phyloP scores from a whole-genome alignment of 2,113 vertebrate genomes.

The Cacatua alba region DNA sequence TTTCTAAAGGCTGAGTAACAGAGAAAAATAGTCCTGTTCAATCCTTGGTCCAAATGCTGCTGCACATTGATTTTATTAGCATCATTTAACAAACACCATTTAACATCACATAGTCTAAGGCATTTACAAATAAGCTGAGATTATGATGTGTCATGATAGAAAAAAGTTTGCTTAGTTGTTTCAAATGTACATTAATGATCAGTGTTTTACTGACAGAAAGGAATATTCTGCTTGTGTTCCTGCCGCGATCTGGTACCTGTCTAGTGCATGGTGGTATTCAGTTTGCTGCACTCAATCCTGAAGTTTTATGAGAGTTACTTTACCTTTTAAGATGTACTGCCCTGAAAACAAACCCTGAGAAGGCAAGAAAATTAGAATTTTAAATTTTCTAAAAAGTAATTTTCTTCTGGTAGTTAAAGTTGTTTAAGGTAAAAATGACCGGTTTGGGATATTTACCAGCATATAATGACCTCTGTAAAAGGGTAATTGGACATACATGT shows the following conservation, averaged over 20 bases:
- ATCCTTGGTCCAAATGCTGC: not conserved
- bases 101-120: not conserved
- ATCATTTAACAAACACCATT: not conserved
- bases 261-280: not conserved
- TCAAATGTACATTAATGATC: not conserved
- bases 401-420: slow-evolving; percentile 10
- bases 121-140: not conserved
- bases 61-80: not conserved
- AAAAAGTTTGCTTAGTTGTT: not conserved
- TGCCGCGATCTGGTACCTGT: not conserved
- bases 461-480: slow-evolving; percentile 20
- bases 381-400: slow-evolving; percentile 22
- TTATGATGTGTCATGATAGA: not conserved
- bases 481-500: not conserved
- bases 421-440: slow-evolving; percentile 17
- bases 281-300: not conserved
- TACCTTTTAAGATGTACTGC: not conserved
- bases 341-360: not conserved
- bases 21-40: not conserved
- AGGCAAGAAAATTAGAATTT: not conserved
- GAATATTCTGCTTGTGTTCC: not conserved
- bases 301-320: not conserved
- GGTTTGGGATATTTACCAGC: not conserved
- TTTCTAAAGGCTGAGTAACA: not conserved
- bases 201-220: not conserved